Percentiles rank a stretch among this genome's conserved stretches.
Conservation (phyloP, 2,113 vertebrate genomes). For the Catharus minimus region DNA sequence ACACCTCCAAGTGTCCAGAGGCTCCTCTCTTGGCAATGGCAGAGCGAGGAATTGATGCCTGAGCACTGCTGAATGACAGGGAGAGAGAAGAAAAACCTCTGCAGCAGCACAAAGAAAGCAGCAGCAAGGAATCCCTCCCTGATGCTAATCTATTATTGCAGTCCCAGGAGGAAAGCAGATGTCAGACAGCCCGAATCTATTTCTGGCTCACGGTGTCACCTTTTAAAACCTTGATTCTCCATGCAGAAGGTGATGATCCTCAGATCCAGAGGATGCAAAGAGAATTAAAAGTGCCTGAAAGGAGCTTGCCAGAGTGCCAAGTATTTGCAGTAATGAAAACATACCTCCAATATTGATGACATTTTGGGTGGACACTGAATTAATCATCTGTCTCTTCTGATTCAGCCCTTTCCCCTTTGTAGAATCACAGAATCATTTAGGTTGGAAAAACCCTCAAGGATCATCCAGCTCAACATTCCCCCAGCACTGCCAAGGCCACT, state of each 20-base stretch:
- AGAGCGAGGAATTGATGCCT: background rate
- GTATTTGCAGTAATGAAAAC: background rate
- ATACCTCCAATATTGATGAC: fast-evolving
- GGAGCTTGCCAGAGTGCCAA: background rate
- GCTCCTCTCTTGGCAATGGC: background rate
- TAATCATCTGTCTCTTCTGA: background rate
- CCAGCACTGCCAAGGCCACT: background rate
- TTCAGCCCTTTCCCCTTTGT: background rate
- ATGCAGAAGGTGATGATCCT: background rate
- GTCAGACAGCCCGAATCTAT: background rate
- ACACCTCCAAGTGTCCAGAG: background rate
- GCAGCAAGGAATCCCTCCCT: background rate
- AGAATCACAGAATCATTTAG: background rate
- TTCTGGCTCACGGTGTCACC: background rate
- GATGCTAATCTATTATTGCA: background rate
- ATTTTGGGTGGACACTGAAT: background rate
- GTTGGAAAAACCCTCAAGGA: background rate
- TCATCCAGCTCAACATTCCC: background rate
- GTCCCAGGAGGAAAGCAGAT: background rate
- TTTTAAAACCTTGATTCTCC: background rate
- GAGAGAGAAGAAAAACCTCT: background rate
- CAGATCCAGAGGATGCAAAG: background rate
- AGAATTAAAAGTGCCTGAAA: background rate
- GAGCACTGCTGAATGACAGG: background rate
- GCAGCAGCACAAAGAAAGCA: background rate